These are phyloP conservation scores for Salpingus planirostris DNA, from an alignment of 2,888 invertebrate genomes.

Conservation along the genomic window DNA sequence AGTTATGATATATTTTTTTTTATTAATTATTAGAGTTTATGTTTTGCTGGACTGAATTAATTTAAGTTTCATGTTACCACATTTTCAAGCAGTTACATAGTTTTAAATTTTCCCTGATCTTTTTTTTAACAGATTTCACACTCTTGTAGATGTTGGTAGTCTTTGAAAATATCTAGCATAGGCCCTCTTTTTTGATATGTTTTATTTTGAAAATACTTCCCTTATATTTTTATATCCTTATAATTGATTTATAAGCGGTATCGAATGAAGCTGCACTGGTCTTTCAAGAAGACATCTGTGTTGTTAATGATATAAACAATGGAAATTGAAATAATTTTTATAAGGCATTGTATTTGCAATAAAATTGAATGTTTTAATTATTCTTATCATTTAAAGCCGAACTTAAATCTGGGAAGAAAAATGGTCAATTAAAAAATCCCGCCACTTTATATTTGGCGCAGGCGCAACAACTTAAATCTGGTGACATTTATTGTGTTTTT, in stretches of 20 bases:
- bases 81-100: conserved; percentile 13
- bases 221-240: conserved; percentile 14
- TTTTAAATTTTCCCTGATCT: neutral
- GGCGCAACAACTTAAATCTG: no score
- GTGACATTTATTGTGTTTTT: no score
- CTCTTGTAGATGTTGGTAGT: conserved; percentile 13
- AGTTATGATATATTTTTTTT: no score
- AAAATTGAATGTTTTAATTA: conserved; percentile 18
- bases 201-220: conserved; percentile 10
- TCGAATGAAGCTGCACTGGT: conserved; percentile 11
- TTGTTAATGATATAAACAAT: conserved; percentile 21
- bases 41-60: conserved; percentile 16
- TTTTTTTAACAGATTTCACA: conserved; percentile 4
- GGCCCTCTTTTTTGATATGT: conserved; percentile 14
- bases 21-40: no score
- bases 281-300: conserved; percentile 12
- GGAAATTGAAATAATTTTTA: conserved; percentile 25
- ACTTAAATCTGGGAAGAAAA: no score
- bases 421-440: no score
- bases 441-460: no score
- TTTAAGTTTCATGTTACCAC: conserved; percentile 15
- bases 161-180: conserved; percentile 11
- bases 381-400: conserved; percentile 1
- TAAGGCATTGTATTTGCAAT: conserved; percentile 27
- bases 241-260: conserved; percentile 11